A percentile compares a stretch with the other conserved stretches of the same genome.
phyloP scores from a whole-genome alignment of 2,113 vertebrate genomes.

The Lasiurus cinereus region DNA sequence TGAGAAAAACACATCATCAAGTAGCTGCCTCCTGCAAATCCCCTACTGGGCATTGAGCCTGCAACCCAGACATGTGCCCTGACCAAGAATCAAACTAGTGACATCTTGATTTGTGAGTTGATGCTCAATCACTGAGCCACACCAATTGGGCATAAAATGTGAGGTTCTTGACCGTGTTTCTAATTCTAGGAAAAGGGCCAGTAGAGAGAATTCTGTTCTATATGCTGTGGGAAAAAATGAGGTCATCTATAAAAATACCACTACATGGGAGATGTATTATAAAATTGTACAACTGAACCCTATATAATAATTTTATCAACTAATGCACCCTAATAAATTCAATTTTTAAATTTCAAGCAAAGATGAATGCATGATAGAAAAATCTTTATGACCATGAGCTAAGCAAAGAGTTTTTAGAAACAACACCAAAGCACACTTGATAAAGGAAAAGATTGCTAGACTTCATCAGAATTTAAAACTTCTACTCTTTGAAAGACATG shows the following conservation, averaged over 20 bases:
- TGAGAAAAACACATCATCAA: neutral
- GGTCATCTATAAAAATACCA: neutral
- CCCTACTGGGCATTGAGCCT: neutral
- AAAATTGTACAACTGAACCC: neutral
- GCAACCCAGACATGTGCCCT: neutral
- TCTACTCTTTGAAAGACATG: neutral
- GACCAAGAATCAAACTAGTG: neutral
- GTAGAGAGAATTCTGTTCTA: neutral
- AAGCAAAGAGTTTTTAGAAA: neutral
- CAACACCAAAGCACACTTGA: neutral
- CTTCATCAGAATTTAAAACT: conserved; percentile 27
- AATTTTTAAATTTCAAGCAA: neutral
- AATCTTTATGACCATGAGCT: neutral
- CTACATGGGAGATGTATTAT: neutral
- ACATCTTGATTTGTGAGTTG: neutral
- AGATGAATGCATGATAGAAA: neutral
- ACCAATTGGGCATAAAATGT: neutral
- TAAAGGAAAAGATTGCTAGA: neutral
- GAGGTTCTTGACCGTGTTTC: neutral
- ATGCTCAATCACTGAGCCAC: neutral
- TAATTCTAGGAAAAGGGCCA: conserved; percentile 4
- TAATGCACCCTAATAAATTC: neutral
- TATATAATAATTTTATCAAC: neutral
- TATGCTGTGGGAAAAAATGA: neutral
- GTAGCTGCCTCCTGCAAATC: neutral